These are phyloP conservation scores for Sialis lutaria DNA, from an alignment of 2,888 invertebrate genomes.

Conservation along the genomic window DNA sequence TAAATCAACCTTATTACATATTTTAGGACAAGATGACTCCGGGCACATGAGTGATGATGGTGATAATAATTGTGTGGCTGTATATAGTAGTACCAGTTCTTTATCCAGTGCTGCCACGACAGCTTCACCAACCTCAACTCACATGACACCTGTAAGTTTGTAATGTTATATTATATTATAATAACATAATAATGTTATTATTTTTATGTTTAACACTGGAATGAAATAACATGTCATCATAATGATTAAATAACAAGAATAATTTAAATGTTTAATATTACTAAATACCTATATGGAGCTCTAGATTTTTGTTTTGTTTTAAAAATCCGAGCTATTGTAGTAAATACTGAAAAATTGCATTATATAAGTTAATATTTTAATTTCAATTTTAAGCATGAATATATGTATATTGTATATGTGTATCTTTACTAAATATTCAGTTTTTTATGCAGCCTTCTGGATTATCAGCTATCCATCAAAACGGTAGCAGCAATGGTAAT, in stretches of 20 bases:
- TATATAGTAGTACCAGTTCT: slow-evolving; percentile 14
- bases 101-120: slow-evolving; percentile 13
- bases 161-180: too few species aligned
- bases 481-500: not conserved
- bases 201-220: not conserved
- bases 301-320: too few species aligned
- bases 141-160: slow-evolving; percentile 5
- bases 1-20: too few species aligned
- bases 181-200: not conserved
- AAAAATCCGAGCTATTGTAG: too few species aligned
- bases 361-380: too few species aligned
- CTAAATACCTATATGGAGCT: too few species aligned
- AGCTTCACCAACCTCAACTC: slow-evolving; percentile 7
- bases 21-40: not conserved
- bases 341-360: too few species aligned
- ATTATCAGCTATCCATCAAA: slow-evolving; percentile 1
- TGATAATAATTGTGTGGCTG: slow-evolving; percentile 20
- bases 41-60: slow-evolving; percentile 8
- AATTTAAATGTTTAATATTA: too few species aligned
- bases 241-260: too few species aligned
- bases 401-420: not conserved
- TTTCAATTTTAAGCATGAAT: not conserved
- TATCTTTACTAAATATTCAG: not conserved
- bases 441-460: not conserved
- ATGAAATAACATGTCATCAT: not conserved